Base-by-base conservation (phyloP, 2,113 vertebrate species). In the Eclectus roratus region DNA sequence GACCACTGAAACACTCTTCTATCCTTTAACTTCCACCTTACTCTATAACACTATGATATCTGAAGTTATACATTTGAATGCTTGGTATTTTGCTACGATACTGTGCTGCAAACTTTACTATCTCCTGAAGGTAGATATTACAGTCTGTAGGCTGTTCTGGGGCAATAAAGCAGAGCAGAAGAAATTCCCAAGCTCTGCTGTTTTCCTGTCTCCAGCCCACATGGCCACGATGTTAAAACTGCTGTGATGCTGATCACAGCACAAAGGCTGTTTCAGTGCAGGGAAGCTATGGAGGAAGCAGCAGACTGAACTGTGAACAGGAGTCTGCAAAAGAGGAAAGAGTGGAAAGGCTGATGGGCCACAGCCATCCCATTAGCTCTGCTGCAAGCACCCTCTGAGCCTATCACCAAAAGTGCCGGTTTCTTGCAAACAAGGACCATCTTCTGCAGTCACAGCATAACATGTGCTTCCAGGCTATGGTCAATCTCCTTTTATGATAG, bases 201-300 rank as follows among this genome's bases (percentile, higher is more conserved):
- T 46, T 73, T 56, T 13, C 10, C 11, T 37, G n/a, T 72, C 44
- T 80, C 31, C 68, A 70, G 16, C 31, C 61, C 29, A 6, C 1
- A 3, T 58, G 28, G 19, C 24, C 35, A 13, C 1, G 1, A 11
- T 41, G 39, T 18, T 43, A 69, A 77, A 85, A 52, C n/a, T 53
- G 6, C 31, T 41, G 35, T 29, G 39, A 47, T 18, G 35, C 4
- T 0, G 0, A 0, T 31, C 33, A 11, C 1, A 1, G 29, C n/a
- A 13, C 6, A 44, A 1, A 3, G 37, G 14, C 50, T 52, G 27
- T 35, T 77, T 73, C 44, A 35, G 53, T 17, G 10, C n/a, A n/a
- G 24, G 33, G 21, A 65, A 65, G 13, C 0, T 1, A 13, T 47
- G 27, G 14, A 76, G 28, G 31, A 78, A 66, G 50, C 15, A 53